Base-by-base conservation (phyloP, 2,797 vertebrate genomes). In the Enteromius anoplus region DNA sequence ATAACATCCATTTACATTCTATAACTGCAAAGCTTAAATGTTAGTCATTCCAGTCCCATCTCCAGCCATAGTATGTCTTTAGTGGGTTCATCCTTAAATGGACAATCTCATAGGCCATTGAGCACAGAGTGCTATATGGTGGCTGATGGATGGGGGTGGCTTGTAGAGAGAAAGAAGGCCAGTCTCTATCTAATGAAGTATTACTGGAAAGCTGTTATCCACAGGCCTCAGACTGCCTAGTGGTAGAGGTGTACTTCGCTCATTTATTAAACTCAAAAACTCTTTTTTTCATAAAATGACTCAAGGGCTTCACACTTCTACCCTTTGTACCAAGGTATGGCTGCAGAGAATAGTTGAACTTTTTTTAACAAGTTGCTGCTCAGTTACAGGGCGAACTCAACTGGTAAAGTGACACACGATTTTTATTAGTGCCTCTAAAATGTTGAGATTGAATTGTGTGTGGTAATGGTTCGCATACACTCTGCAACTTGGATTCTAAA, bases 101-200 rank as follows among this genome's bases (percentile, higher is more conserved):
- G 72, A 86, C 85, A 86, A 84, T 86, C 81, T 86, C 76, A 85
- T 84, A 86, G 85, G 37, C 83, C 73, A 82, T 85, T 86, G 83
- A 86, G 72, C 86, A 87, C 77, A 69, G 75, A 65, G 75, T 47
- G 64, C 34, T 84, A 73, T 78, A 80, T 83, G 73, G 76, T 32
- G 68, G 45, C 37, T 87, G 82, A 86, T 86, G 68, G 85, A 88
- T 88, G 86, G 49, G 26, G 32, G 53, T 77, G 66, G 81, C 80
- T 80, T 75, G 53, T 23, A 64, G 37, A 86, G 85, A 84, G 76
- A 86, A 84, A 80, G 81, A 85, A 77, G 83, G 84, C 75, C 72
- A 60, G 80, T 66, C 68, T 84, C 42, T 75, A 15, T 80, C 76
- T 86, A 87, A 87, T 85, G 84, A 88, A 84, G 71, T 87, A 84